Base-by-base conservation (phyloP, 2,888 invertebrate species). In the Acanthopleura granulata region DNA sequence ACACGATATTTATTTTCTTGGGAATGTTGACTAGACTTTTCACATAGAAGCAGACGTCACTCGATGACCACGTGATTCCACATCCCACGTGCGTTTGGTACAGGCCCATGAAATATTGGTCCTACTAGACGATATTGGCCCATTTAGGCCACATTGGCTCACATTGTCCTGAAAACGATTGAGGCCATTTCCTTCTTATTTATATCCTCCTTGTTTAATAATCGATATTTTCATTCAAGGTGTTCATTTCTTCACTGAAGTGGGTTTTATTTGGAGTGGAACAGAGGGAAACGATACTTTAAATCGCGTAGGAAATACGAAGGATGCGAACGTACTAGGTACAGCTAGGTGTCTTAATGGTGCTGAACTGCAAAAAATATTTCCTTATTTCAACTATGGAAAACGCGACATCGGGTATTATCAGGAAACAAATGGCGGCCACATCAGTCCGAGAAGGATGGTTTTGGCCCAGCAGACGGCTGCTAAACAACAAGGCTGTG, bases 371-470 rank as follows among this genome's bases (percentile, higher is more conserved):
- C 72, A 49, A 27, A 12, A 27, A 16, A 66, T 27, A 49, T 79
- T 78, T 74, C 80, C 81, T 0, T 81, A 75, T 49, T 57, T 83
- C 14, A 77, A 77, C 27, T 74, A 82, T n/a, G 49, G 74, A 0
- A 16, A 29, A 0, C 40, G 74, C 6, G 78, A 79, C 40, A 49
- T 76, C 22, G 81, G 76, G 0, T 30, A 80, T 1, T 72, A 29
- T 1, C 74, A 78, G 57, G 29, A 22, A 49, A 74, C 49, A 25
- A 74, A 77, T 22, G 78, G 80, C 14, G 83, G 83, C 1, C 73
- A 78, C 62, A 78, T 83, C n/a, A 82, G 78, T 75, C 82, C 83
- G 27, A 74, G 83, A 51, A 77, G 73, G 50, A 50, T 82, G 25
- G 75, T 82, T 9, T 27, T 75, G 49, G 82, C 83, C 1, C 81